These are phyloP conservation scores for Urocolius indicus DNA, from an alignment of 2,113 vertebrate genomes.

Conservation along the genomic window DNA sequence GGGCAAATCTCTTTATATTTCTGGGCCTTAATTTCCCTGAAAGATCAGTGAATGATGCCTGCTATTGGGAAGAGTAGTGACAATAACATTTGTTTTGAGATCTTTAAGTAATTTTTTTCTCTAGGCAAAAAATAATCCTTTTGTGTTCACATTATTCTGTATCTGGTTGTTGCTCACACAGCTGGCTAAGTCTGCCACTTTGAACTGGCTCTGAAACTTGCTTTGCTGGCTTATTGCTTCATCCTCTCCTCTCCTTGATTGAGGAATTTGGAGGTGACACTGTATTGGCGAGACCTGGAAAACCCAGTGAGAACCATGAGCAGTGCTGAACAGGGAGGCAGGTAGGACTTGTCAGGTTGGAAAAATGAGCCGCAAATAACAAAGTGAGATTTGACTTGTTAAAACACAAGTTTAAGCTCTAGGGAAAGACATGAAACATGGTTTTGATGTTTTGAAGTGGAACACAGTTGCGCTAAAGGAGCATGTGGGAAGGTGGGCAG, in stretches of 20 bases:
- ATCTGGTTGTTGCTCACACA: not conserved
- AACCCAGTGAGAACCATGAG: not conserved
- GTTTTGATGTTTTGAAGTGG: conserved; percentile 61
- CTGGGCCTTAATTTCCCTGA: not conserved
- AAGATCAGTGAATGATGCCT: conserved; percentile 3
- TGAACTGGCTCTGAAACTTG: not conserved
- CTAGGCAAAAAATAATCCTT: not conserved
- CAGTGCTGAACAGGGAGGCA: not conserved
- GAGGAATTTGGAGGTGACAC: not conserved
- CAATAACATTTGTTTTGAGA: not conserved
- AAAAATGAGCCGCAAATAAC: conserved; percentile 33
- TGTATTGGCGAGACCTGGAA: not conserved
- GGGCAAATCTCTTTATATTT: conserved; percentile 17
- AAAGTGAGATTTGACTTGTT: conserved; percentile 59
- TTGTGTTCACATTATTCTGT: not conserved
- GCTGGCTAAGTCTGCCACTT: not conserved
- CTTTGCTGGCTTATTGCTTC: not conserved
- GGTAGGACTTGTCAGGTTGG: not conserved
- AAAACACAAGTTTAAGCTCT: conserved; percentile 53
- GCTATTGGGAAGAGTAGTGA: not conserved
- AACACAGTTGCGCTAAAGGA: not conserved
- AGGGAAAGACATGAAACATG: conserved; percentile 63
- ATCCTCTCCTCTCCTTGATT: not conserved
- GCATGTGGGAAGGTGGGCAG: conserved; percentile 32
- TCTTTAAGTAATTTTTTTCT: not conserved